A percentile compares a stretch with the other conserved stretches of the same genome.
Evolutionary conservation across 1,140 invertebrate genomes (phyloP).

Genomic region (Drosophila sproati): DNA sequence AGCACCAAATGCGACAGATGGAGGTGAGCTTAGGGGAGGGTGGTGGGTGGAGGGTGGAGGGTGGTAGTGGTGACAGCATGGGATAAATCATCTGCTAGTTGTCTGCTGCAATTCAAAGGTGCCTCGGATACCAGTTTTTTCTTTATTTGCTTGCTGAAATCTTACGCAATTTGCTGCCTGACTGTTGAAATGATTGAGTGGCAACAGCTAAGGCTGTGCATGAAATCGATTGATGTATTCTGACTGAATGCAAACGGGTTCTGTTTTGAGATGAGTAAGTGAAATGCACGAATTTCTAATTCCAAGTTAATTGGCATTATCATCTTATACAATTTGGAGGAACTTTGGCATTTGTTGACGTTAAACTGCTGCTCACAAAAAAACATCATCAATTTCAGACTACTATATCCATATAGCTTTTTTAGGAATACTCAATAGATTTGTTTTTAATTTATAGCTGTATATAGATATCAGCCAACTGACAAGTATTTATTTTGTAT

Average conservation of each 20-base stretch:
- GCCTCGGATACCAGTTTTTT: slow-evolving; percentile 1
- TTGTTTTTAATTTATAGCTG: too few relatives aligned
- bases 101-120: slow-evolving; percentile 22
- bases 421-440: too few relatives aligned
- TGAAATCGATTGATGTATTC: slow-evolving; percentile 23
- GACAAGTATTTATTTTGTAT: too few relatives aligned
- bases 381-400: too few relatives aligned
- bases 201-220: slow-evolving; percentile 12
- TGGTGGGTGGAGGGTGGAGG: not conserved
- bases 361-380: not conserved
- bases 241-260: slow-evolving; percentile 3
- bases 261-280: not conserved
- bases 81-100: slow-evolving; percentile 14
- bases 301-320: too few relatives aligned
- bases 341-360: not conserved
- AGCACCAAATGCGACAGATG: not conserved
- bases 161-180: slow-evolving; percentile 31
- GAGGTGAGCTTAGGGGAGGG: not conserved
- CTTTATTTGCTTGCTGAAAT: not conserved
- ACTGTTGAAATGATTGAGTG: slow-evolving; percentile 38
- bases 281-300: slow-evolving; percentile 5
- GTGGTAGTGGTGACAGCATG: not conserved
- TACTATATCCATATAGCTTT: too few relatives aligned
- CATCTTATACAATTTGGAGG: not conserved
- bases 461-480: too few relatives aligned